Evolutionary conservation across 2,797 vertebrate species (phyloP), one percentile per base, ranked within the genome.

Genomic region (Oryzias sinensis): DNA sequence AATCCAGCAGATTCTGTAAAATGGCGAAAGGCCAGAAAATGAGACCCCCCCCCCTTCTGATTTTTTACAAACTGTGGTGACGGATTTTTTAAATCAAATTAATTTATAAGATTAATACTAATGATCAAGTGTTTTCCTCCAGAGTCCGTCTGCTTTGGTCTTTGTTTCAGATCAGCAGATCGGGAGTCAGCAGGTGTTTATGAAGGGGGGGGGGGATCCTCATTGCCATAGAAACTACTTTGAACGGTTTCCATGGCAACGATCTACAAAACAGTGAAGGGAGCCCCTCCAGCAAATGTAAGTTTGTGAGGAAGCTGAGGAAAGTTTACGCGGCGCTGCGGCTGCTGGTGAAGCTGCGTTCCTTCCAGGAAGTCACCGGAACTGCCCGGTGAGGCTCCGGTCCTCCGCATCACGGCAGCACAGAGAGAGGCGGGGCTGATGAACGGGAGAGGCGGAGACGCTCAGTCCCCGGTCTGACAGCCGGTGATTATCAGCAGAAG

Each of bases 111-210:
- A 20, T 27, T 5, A 27, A 27, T 20, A 20, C 20, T 2, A 22
- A 22, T 22, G 20, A 22, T 22, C 20, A 2, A 11, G n/a, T 29
- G 6, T 24, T 17, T 53, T 18, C 77, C 64, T 84, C 67, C 55
- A 78, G 49, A 24, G 3, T 22, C 20, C 3, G 20, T 22, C 20
- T 22, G 20, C 20, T 22, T 22, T 22, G 20, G 20, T 22, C 20
- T 22, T 22, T 22, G 3, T 22, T 22, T 22, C 2, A 22, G 20
- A 63, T 50, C 51, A 81, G 66, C 86, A 88, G 81, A 87, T 82
- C 83, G 83, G 47, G 79, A 85, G 76, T 76, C 84, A 88, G 84
- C 86, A 87, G 80, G 86, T 81, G 72, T 76, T 59, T 65, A 49
- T 52, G 53, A 16, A 37, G 20, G 55, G 4, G 2, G 49, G 68